Conservation (phyloP, 2,113 vertebrate genomes). For the Apus apus region DNA sequence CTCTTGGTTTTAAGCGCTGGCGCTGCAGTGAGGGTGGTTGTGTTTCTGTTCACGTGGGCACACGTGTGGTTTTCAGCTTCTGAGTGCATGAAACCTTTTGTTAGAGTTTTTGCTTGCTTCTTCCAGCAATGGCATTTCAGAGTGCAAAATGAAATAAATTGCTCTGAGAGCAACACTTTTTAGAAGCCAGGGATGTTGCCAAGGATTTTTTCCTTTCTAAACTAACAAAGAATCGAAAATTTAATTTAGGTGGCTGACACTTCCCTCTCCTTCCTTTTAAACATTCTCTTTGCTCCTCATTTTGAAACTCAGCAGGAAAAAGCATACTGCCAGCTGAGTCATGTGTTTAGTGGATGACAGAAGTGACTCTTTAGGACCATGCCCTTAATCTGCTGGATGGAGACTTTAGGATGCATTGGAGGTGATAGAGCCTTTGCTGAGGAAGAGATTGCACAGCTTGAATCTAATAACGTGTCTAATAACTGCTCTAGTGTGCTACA, state of each 20-base stretch:
- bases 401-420: background rate
- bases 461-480: slow-evolving; percentile 3
- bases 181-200: background rate
- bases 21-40: background rate
- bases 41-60: background rate
- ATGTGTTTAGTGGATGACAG: slow-evolving; percentile 31
- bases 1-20: background rate
- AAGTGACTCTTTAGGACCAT: slow-evolving; percentile 49
- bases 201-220: background rate
- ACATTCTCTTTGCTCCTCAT: slow-evolving; percentile 39
- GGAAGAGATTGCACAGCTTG: slow-evolving; percentile 18
- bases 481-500: background rate
- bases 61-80: slow-evolving; percentile 39
- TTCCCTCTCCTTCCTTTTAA: background rate
- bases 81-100: background rate
- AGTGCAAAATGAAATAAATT: background rate
- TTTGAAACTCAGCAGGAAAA: slow-evolving; percentile 46
- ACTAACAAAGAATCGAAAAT: background rate
- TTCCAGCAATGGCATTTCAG: background rate
- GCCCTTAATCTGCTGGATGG: slow-evolving; percentile 35
- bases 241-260: background rate
- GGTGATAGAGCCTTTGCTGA: background rate
- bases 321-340: slow-evolving; percentile 23
- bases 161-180: background rate
- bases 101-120: background rate